Evolutionary conservation across 2,888 invertebrate species (phyloP).

Genomic region (Melolontha melolontha): DNA sequence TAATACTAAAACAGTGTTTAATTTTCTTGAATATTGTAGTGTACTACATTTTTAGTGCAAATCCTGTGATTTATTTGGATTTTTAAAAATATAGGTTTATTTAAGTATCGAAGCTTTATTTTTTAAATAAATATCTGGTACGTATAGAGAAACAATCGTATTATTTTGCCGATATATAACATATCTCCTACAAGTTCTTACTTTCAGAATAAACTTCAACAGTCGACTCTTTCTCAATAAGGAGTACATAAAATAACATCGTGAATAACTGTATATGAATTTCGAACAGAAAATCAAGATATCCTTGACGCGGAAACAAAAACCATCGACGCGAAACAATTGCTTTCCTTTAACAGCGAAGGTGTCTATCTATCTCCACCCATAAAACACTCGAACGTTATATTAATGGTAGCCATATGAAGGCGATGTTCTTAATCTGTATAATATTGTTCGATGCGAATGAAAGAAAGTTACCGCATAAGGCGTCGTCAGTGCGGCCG

Average conservation of each 20-base stretch:
- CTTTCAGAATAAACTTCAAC: no score
- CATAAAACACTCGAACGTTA: conserved; percentile 17
- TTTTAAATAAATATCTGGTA: no score
- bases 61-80: no score
- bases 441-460: conserved; percentile 9
- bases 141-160: no score
- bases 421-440: background rate
- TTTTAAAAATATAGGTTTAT: no score
- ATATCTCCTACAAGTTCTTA: no score
- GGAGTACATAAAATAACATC: background rate
- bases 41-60: no score
- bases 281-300: conserved; percentile 24
- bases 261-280: conserved; percentile 21
- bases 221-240: no score
- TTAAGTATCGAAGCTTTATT: no score
- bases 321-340: conserved; percentile 29
- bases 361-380: conserved; percentile 32
- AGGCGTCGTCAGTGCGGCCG: conserved; percentile 6
- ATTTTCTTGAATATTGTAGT: no score
- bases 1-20: no score
- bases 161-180: no score
- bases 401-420: conserved; percentile 10
- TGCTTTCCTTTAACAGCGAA: conserved; percentile 37
- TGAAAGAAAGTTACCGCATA: conserved; percentile 26
- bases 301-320: conserved; percentile 32